These are phyloP conservation scores for Latheticus oryzae DNA, from an alignment of 2,888 invertebrate genomes.

Conservation along the genomic window DNA sequence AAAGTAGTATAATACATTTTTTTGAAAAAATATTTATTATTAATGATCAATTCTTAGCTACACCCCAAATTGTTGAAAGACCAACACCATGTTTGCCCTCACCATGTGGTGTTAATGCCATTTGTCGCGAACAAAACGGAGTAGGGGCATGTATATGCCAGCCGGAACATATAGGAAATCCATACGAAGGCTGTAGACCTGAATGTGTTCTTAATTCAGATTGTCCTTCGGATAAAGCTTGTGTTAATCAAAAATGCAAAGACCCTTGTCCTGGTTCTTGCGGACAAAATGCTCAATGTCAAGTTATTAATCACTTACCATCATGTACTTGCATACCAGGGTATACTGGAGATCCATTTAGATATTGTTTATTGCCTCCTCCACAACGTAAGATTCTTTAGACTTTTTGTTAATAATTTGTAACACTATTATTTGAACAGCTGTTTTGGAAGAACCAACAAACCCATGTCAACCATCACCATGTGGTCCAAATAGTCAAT, in stretches of 20 bases:
- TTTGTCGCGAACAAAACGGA: slow-evolving; percentile 77
- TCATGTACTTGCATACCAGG: slow-evolving; percentile 77
- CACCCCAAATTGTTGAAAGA: slow-evolving; percentile 59
- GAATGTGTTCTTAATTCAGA: slow-evolving; percentile 81
- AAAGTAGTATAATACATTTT: no score
- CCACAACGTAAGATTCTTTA: slow-evolving; percentile 64
- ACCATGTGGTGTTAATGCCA: slow-evolving; percentile 76
- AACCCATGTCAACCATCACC: slow-evolving; percentile 80
- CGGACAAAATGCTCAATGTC: slow-evolving; percentile 79
- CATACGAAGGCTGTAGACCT: slow-evolving; percentile 81
- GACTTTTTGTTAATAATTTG: background rate
- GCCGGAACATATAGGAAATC: slow-evolving; percentile 80
- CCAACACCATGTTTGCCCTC: slow-evolving; percentile 75
- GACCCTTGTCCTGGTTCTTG: slow-evolving; percentile 83
- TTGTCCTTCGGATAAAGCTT: slow-evolving; percentile 77
- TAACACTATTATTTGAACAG: slow-evolving; percentile 16
- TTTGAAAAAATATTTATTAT: no score
- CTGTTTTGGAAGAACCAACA: slow-evolving; percentile 45
- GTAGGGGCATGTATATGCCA: slow-evolving; percentile 80
- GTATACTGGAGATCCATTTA: slow-evolving; percentile 83
- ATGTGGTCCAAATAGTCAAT: slow-evolving; percentile 82
- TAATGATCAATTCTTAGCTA: slow-evolving; percentile 5
- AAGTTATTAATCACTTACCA: slow-evolving; percentile 78
- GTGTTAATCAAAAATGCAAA: slow-evolving; percentile 73
- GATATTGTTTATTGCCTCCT: slow-evolving; percentile 68